Percentiles rank a stretch among this genome's conserved stretches.
Evolutionary conservation across 2,797 vertebrate genomes (phyloP).

Genomic region (Melanotaenia parkinsoni): DNA sequence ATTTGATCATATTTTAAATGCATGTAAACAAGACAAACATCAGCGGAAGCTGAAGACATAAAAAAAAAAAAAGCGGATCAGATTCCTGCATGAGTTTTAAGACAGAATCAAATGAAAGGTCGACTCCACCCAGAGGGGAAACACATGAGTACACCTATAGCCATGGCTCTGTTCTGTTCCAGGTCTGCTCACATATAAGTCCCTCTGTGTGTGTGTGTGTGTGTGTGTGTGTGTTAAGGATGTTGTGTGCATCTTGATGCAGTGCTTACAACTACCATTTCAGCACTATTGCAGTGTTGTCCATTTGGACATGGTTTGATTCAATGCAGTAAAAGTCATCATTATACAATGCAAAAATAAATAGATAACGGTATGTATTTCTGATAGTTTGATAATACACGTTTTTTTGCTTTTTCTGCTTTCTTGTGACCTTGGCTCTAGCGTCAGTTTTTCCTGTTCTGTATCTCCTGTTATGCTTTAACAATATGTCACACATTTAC

Average conservation of each 20-base stretch:
- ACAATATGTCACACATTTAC: background rate
- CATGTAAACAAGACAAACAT: constrained; percentile 42
- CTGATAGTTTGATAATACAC: too few species aligned
- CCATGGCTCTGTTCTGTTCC: constrained; percentile 27
- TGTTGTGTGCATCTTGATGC: background rate
- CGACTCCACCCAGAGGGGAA: constrained; percentile 56
- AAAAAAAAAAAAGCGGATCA: constrained; percentile 58
- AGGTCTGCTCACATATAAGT: constrained; percentile 17
- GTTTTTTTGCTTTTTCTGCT: background rate
- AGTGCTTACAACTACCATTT: background rate
- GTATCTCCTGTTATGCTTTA: background rate
- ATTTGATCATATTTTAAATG: constrained; percentile 19
- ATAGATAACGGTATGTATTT: too few species aligned
- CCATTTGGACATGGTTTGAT: background rate
- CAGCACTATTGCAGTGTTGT: background rate
- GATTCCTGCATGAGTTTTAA: constrained; percentile 54
- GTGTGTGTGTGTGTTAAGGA: background rate
- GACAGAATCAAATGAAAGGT: constrained; percentile 53
- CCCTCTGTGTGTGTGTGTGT: background rate
- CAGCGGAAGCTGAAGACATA: constrained; percentile 26
- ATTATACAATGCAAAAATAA: background rate
- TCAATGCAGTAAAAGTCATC: background rate
- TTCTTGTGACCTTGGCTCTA: background rate
- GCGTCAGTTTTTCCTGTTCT: background rate
- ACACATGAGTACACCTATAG: constrained; percentile 48